A percentile compares a stretch with the other conserved stretches of the same genome.
These are phyloP conservation scores for Carapus acus DNA, from an alignment of 2,797 vertebrate species.

Conservation along the genomic window DNA sequence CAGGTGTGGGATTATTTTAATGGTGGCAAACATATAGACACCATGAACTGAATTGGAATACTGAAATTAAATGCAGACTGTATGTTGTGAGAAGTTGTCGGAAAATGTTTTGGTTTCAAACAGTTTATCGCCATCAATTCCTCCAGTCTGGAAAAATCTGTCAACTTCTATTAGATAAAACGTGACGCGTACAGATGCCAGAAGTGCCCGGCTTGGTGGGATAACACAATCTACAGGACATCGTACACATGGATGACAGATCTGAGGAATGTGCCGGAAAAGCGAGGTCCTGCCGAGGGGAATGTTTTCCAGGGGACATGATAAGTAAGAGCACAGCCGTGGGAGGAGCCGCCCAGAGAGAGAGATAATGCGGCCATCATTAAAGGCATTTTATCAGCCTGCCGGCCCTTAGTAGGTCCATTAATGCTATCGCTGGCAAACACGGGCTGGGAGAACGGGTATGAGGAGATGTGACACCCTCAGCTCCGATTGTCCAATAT, in stretches of 20 bases:
- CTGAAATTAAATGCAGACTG: no score
- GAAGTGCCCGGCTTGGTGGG: slow-evolving; percentile 30
- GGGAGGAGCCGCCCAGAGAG: slow-evolving; percentile 36
- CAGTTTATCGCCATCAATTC: no score
- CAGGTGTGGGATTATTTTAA: background rate
- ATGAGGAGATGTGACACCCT: slow-evolving; percentile 8
- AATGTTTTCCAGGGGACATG: slow-evolving; percentile 29
- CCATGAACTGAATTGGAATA: no score
- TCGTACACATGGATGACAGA: slow-evolving; percentile 19
- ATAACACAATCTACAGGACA: slow-evolving; percentile 31
- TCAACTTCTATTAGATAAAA: no score
- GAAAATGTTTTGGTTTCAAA: no score
- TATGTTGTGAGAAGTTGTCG: no score
- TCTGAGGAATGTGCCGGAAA: slow-evolving; percentile 29
- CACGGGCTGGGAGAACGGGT: slow-evolving; percentile 5
- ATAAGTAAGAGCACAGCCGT: slow-evolving; percentile 17
- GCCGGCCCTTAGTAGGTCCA: slow-evolving; percentile 15
- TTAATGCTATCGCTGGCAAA: slow-evolving; percentile 24
- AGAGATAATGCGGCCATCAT: slow-evolving; percentile 43
- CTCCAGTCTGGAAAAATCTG: no score
- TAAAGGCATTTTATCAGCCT: slow-evolving; percentile 32
- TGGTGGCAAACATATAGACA: no score
- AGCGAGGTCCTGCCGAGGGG: slow-evolving; percentile 20
- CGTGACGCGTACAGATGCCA: slow-evolving; percentile 19
- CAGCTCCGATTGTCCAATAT: no score